Conservation (phyloP, 2,888 invertebrate species). For the Brachylomia viminalis region DNA sequence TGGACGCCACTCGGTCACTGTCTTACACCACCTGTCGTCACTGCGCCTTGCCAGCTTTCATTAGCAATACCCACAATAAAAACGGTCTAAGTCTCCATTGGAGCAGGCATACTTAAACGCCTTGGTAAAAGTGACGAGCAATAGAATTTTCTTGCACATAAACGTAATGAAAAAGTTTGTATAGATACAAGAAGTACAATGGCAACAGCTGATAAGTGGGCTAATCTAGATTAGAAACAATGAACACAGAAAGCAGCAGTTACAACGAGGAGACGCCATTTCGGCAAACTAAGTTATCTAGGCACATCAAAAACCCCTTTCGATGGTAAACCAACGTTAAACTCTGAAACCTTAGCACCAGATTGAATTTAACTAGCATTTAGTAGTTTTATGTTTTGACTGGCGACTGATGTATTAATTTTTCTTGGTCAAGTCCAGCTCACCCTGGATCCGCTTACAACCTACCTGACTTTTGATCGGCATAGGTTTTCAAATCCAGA, state of each 20-base stretch:
- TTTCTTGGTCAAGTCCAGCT: not conserved
- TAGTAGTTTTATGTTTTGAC: constrained; percentile 12
- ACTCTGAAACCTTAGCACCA: constrained; percentile 14
- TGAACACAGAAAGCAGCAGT: constrained; percentile 12
- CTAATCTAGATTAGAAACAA: constrained; percentile 25
- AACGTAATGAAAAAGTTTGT: not conserved
- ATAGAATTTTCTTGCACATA: not conserved
- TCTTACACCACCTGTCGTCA: too few relatives aligned
- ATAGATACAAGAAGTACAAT: not conserved
- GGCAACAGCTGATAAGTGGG: not conserved
- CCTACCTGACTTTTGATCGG: not conserved
- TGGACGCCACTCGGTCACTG: too few relatives aligned
- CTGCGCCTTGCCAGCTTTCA: not conserved
- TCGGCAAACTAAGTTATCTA: constrained; percentile 31
- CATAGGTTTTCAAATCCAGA: not conserved
- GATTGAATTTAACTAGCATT: constrained; percentile 31
- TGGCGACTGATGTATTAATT: not conserved
- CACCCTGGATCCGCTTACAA: not conserved
- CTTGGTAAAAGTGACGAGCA: constrained; percentile 31
- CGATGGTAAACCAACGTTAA: constrained; percentile 15
- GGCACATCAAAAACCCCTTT: constrained; percentile 32
- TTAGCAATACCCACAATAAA: not conserved
- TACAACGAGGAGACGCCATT: not conserved
- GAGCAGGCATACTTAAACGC: constrained; percentile 7
- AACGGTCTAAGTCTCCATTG: not conserved